Conservation (phyloP, 1,140 invertebrate genomes). For the Scaptomyza pallida region DNA sequence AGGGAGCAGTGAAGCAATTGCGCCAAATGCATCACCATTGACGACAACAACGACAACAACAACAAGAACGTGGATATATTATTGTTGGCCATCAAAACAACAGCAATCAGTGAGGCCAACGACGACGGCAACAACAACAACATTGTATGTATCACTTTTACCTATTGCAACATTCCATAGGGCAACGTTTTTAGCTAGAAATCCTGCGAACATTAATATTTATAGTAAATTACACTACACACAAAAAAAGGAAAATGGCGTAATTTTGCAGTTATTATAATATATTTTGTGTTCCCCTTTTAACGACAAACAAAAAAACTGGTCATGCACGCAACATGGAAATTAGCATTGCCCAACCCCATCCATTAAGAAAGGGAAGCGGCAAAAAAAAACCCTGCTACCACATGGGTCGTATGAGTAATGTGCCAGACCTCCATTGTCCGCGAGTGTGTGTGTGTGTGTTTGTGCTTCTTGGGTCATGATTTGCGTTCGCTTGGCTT, state of each 20-base stretch:
- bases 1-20: not conserved
- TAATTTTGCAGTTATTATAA: slow-evolving; percentile 38
- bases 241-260: slow-evolving; percentile 18
- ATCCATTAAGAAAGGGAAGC: not conserved
- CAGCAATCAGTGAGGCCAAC: not conserved
- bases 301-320: slow-evolving; percentile 21
- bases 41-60: not conserved
- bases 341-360: slow-evolving; percentile 48
- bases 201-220: slow-evolving; percentile 1
- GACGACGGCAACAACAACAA: not conserved
- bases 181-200: not conserved
- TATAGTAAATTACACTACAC: slow-evolving; percentile 56
- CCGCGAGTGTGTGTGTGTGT: not conserved
- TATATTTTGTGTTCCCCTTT: slow-evolving; percentile 9
- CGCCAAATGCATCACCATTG: not conserved
- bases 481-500: slow-evolving; percentile 22
- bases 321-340: slow-evolving; percentile 63
- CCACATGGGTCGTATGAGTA: slow-evolving; percentile 61
- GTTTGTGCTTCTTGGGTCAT: slow-evolving; percentile 5
- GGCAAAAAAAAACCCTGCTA: not conserved
- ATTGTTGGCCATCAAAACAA: not conserved
- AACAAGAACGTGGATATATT: not conserved
- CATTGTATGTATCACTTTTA: not conserved
- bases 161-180: not conserved
- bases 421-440: slow-evolving; percentile 22